phyloP scores from a whole-genome alignment of 2,113 vertebrate genomes.

The Pterocles gutturalis region DNA sequence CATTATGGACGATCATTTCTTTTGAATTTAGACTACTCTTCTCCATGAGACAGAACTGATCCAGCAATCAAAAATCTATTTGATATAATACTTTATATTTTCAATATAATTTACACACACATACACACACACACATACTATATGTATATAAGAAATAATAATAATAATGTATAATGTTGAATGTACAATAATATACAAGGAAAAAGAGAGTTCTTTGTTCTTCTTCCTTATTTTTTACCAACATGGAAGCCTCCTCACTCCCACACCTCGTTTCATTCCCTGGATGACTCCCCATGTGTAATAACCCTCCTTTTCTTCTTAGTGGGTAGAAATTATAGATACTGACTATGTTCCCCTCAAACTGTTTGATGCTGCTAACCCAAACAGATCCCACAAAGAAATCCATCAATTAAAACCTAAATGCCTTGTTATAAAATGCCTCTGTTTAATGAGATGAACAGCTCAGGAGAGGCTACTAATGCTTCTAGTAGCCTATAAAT shows the following conservation, averaged over 20 bases:
- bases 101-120: not conserved
- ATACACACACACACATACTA: not conserved
- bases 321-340: not conserved
- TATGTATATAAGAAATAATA: not conserved
- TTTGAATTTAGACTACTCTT: not conserved
- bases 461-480: not conserved
- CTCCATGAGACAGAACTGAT: not conserved
- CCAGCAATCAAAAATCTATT: not conserved
- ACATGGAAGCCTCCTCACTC: not conserved
- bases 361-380: not conserved
- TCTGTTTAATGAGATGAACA: not conserved
- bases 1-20: not conserved
- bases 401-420: not conserved
- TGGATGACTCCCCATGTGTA: not conserved
- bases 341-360: not conserved
- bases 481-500: not conserved
- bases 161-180: no score
- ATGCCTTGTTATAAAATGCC: not conserved
- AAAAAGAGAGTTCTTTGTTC: not conserved
- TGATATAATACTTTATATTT: not conserved
- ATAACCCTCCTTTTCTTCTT: not conserved
- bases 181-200: not conserved
- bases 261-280: not conserved
- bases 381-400: not conserved
- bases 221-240: not conserved